Conservation (phyloP, 2,113 vertebrate genomes). For the Melanostigma gelatinosum region DNA sequence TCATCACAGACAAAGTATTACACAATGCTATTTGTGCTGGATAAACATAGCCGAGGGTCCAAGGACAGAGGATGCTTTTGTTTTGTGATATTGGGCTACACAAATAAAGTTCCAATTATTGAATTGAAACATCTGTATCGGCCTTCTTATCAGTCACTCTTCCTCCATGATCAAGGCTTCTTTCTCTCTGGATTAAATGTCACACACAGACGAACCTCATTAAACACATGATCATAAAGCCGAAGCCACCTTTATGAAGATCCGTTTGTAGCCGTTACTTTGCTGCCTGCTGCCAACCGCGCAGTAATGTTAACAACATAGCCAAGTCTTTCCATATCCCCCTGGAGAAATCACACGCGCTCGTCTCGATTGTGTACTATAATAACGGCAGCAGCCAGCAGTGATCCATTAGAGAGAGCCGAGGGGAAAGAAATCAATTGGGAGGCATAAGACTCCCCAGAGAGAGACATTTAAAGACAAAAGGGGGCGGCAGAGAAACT, state of each 20-base stretch:
- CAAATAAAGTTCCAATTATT: not conserved
- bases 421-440: slow-evolving; percentile 74
- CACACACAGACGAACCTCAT: slow-evolving; percentile 6
- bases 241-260: not conserved
- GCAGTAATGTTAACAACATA: slow-evolving; percentile 22
- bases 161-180: not conserved
- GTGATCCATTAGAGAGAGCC: slow-evolving; percentile 51
- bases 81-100: not conserved
- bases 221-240: slow-evolving; percentile 33
- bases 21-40: slow-evolving; percentile 9
- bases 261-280: slow-evolving; percentile 3
- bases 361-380: slow-evolving; percentile 37
- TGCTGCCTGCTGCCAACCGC: slow-evolving; percentile 4
- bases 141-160: not conserved
- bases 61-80: not conserved
- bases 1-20: slow-evolving; percentile 10
- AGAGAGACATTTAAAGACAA: slow-evolving; percentile 76
- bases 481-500: slow-evolving; percentile 41
- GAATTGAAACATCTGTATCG: not conserved
- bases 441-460: slow-evolving; percentile 60
- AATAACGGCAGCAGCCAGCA: slow-evolving; percentile 51
- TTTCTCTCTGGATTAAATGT: slow-evolving; percentile 5
- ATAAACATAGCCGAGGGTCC: slow-evolving; percentile 7
- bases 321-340: slow-evolving; percentile 26
- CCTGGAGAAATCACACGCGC: slow-evolving; percentile 47